phyloP scores from a whole-genome alignment of 2,888 invertebrate genomes.

The Drosophila mimica region DNA sequence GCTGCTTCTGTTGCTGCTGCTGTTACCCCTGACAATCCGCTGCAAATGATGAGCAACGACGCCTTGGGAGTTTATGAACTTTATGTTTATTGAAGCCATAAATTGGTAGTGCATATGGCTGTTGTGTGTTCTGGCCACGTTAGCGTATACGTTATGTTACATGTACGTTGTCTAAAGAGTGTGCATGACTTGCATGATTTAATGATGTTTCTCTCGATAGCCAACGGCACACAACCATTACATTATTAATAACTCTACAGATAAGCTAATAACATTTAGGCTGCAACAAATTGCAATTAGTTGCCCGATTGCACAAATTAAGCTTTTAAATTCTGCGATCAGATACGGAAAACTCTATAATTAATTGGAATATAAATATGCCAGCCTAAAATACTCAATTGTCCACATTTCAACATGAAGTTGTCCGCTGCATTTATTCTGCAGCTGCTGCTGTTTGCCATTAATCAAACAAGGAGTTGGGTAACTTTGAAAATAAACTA shows the following conservation, averaged over 20 bases:
- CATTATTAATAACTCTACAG: slow-evolving; percentile 17
- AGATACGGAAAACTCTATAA: slow-evolving; percentile 7
- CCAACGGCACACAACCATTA: background rate
- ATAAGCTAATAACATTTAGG: slow-evolving; percentile 6
- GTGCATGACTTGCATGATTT: slow-evolving; percentile 26
- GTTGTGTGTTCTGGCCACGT: slow-evolving; percentile 12
- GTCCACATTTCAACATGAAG: slow-evolving; percentile 9
- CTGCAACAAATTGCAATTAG: slow-evolving; percentile 28
- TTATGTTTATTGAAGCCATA: slow-evolving; percentile 81
- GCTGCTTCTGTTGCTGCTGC: slow-evolving; percentile 32
- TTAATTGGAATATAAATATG: slow-evolving; percentile 8
- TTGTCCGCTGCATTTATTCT: background rate
- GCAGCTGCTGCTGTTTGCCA: background rate
- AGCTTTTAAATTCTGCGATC: slow-evolving; percentile 20
- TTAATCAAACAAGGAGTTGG: background rate
- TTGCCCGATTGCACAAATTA: slow-evolving; percentile 39
- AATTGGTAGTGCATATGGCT: slow-evolving; percentile 76
- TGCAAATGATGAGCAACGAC: slow-evolving; percentile 78
- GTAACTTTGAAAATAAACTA: background rate
- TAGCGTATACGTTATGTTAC: slow-evolving; percentile 56
- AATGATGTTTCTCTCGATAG: slow-evolving; percentile 16
- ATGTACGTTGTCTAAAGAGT: slow-evolving; percentile 6
- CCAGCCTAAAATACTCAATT: background rate
- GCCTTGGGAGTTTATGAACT: slow-evolving; percentile 80
- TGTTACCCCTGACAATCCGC: slow-evolving; percentile 53